Base-by-base conservation (phyloP, 2,113 vertebrate genomes). In the Ciconia stormi region DNA sequence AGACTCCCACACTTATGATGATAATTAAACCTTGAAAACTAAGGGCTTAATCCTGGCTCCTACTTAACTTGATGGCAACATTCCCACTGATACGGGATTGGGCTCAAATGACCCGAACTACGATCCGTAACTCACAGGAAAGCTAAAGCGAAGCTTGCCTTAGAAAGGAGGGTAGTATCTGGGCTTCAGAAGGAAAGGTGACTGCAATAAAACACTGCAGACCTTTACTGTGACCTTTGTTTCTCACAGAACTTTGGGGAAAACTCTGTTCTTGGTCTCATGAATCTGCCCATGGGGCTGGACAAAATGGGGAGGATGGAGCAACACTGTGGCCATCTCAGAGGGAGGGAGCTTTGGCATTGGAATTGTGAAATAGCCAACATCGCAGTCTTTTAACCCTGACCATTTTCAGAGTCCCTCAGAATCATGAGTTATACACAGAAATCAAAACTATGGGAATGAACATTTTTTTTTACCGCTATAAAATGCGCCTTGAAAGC, bases 21-120 rank as follows among this genome's bases (percentile, higher is more conserved):
- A 67, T 78, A 97, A 95, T 83, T 95, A 97, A 96, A 97, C 83
- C 63, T 92, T 83, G 90, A 94, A 89, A 97, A 98, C 86, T 83
- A 94, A 91, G 58, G 92, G 77, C 55, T 96, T 94, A 93, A 94
- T 96, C 90, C 90, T 80, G 66, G 65, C 36, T 83, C 40, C 52
- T 58, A 47, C 76, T 94, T 88, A 87, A 91, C 78, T 50, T 42
- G 52, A 88, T 78, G 86, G 76, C 88, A 97, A 71, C 61, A n/a
- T 71, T 95, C 80, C 84, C 69, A 84, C 42, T 91, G 74, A 55
- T 34, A 59, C 1, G 46, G 87, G 53, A 87, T 61, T 56, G 83
- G 81, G 83, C 56, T 70, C 46, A 66, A 89, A 93, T 73, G 78
- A 85, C 70, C 89, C 21, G 3, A 95, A 73, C 62, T 61, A 66